phyloP scores from a whole-genome alignment of 2,888 invertebrate genomes.

The Alcis repandata region DNA sequence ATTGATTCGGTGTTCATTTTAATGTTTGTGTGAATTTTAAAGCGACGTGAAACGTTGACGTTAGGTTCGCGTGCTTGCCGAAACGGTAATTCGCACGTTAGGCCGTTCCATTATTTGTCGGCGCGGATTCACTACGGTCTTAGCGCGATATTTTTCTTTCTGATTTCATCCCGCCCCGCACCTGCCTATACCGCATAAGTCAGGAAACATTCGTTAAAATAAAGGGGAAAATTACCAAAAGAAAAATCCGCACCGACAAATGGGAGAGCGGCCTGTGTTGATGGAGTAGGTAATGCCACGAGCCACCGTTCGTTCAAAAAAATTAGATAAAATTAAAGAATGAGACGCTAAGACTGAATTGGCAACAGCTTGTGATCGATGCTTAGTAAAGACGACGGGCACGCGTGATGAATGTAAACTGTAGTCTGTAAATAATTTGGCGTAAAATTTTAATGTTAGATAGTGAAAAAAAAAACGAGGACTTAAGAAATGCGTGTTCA shows the following conservation, averaged over 20 bases:
- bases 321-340: constrained; percentile 56
- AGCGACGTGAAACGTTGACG: constrained; percentile 31
- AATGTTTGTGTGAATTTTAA: constrained; percentile 29
- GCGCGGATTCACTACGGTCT: no score
- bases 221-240: no score
- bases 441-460: constrained; percentile 57
- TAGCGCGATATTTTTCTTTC: no score
- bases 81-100: constrained; percentile 5
- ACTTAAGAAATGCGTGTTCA: constrained; percentile 72
- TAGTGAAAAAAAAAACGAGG: constrained; percentile 60
- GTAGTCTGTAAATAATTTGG: constrained; percentile 61
- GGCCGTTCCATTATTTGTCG: not conserved
- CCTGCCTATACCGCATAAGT: no score
- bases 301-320: constrained; percentile 24
- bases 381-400: constrained; percentile 57
- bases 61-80: constrained; percentile 29
- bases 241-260: no score
- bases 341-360: constrained; percentile 77
- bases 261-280: constrained; percentile 2
- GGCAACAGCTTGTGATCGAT: constrained; percentile 79
- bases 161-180: no score
- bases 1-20: constrained; percentile 37
- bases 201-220: no score
- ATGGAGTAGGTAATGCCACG: constrained; percentile 33
- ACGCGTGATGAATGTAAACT: constrained; percentile 71